Evolutionary conservation across 1,140 invertebrate genomes (phyloP), one percentile per base, ranked within the genome.

Genomic region (Drosophila triauraria): DNA sequence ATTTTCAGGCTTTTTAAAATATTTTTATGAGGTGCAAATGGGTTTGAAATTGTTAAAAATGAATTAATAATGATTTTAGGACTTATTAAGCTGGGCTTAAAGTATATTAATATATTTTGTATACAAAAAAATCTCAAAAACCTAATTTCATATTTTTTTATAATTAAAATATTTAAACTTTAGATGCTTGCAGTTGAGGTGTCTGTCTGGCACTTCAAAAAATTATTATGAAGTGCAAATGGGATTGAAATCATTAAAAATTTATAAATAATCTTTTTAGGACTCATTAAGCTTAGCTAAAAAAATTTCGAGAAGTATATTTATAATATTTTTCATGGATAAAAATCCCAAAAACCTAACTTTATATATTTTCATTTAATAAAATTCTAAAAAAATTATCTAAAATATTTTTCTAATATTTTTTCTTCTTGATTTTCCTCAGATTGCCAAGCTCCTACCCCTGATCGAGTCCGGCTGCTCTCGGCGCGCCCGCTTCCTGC

Each of bases 401-500:
- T 50, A 13, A 35, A 32, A 15, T 30, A 30, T 44, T 7, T 64
- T 27, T 27, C 5, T 27, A 27, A n/a, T 69, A 17, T 74, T 59
- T 61, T 80, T 64, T 83, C 94, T 95, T 25, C 1, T 3, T n/a
- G 95, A 96, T 94, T 94, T 97, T 3, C 25, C 20, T 47, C 93
- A 95, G 81, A 95, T 95, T 12, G 98, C 97, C 93, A 95, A 96
- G 71, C 96, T 96, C 9, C 35, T 92, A 62, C 92, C 92, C 2
- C 20, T 93, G 9, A 91, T 93, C 61, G 92, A 93, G 12, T 97
- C 97, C 87, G 96, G 97, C n/a, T 99, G 98, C 92, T 98, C 97
- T 9, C 94, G 95, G 44, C 96, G 97, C 79, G 95, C 98, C 10
- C 95, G 96, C 77, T 97, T 98, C 88, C 97, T 99, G 93, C 94